Base-by-base conservation (phyloP, 2,888 invertebrate genomes). In the Drosophila rellima region DNA sequence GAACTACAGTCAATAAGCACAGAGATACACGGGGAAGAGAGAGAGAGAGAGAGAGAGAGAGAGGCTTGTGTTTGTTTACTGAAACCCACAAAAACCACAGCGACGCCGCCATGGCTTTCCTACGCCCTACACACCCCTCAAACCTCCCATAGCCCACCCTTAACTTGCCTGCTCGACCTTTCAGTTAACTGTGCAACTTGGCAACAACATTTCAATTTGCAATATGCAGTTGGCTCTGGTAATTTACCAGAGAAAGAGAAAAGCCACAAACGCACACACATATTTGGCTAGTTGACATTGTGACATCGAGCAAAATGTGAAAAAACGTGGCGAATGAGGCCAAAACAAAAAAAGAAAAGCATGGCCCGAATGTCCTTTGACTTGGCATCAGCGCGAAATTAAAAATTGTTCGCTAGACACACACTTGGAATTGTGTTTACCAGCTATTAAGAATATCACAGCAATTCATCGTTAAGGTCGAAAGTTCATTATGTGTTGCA, bases 381-480 rank as follows among this genome's bases (percentile, higher is more conserved):
- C 56, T 54, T 60, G 51, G 51, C 71, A 65, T 18, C 60, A 56
- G 42, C 51, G 18, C 10, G 31, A 60, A 65, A 71, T 74, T 68
- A 74, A 78, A 78, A 71, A 54, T 55, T 23, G 20, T 45, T 15
- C 23, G 23, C 26, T 2, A 2, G 45, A 40, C 26, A 44, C 10
- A 33, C 10, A 7, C 15, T 55, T 10, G 52, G 39, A 59, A 66
- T 66, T 77, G 66, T 71, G 64, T 62, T 73, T 64, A 72, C 66
- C 68, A 63, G 78, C 78, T 65, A 71, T 86, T 86, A 79, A 66
- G 69, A 65, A 64, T 78, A 84, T 74, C 52, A 73, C 71, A 82
- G 82, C 80, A 75, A 82, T 82, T 84, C 80, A 84, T 78, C 71
- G 68, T 80, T 87, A 87, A 59, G 72, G 69, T 63, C 55, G 69